phyloP scores from a whole-genome alignment of 2,797 vertebrate species.

The Melanotaenia parkinsoni region DNA sequence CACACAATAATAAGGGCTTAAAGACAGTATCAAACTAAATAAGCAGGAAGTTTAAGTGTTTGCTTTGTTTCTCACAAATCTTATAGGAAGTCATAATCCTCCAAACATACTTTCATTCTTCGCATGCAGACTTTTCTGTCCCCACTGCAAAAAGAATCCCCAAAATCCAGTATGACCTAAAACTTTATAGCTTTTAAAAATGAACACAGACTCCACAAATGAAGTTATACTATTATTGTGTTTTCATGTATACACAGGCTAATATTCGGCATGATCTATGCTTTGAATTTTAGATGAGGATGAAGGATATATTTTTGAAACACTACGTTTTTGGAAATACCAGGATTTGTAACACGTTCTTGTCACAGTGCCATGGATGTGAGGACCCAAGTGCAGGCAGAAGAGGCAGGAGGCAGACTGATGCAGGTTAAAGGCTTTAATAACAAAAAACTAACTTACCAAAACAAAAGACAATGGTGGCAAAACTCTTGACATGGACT shows the following conservation, averaged over 20 bases:
- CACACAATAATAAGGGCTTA: not conserved
- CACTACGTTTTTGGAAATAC: not conserved
- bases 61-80: not conserved
- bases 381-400: no score
- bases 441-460: no score
- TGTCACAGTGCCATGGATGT: no score
- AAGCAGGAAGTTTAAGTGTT: not conserved
- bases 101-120: not conserved
- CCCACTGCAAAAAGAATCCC: not conserved
- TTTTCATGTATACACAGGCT: not conserved
- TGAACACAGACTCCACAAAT: not conserved
- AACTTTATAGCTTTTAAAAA: not conserved
- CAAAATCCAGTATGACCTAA: not conserved
- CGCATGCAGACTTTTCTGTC: no score
- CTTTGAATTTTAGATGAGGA: not conserved
- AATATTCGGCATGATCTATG: not conserved
- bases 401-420: no score
- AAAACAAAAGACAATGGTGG: no score
- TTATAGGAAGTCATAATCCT: not conserved
- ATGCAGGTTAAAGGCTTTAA: no score
- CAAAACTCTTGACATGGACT: no score
- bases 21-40: not conserved
- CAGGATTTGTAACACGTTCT: not conserved
- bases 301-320: not conserved
- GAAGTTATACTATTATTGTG: not conserved